Percentiles rank a stretch among this genome's conserved stretches.
phyloP scores from a whole-genome alignment of 2,888 invertebrate species.

The Spicauda simplicius region DNA sequence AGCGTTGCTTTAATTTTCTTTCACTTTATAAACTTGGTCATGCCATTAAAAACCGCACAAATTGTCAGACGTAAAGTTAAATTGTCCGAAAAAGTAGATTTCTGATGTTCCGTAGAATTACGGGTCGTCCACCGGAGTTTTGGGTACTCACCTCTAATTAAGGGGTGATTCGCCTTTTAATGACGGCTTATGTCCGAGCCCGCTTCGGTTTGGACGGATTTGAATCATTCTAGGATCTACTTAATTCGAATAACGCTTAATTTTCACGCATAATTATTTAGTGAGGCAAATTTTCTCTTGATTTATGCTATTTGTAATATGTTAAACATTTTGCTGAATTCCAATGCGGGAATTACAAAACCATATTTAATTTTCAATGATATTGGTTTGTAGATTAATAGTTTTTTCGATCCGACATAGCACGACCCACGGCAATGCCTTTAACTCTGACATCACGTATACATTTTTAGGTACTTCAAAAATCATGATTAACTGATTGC shows the following conservation, averaged over 20 bases:
- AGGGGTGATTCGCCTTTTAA: constrained; percentile 28
- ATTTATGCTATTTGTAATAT: too few species aligned
- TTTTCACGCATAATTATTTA: background rate
- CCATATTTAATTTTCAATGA: too few species aligned
- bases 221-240: constrained; percentile 18
- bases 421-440: too few species aligned
- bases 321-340: too few species aligned
- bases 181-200: constrained; percentile 16
- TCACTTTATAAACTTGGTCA: background rate
- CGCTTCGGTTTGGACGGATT: constrained; percentile 15
- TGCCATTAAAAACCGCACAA: background rate
- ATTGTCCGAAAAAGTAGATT: constrained; percentile 18
- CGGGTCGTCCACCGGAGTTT: constrained; percentile 21
- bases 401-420: too few species aligned
- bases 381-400: too few species aligned
- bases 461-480: too few species aligned
- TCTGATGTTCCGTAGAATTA: constrained; percentile 16
- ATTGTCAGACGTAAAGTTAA: constrained; percentile 9
- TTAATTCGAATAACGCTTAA: constrained; percentile 18
- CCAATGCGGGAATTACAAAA: too few species aligned
- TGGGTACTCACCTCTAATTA: constrained; percentile 27
- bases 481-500: too few species aligned
- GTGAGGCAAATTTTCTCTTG: too few species aligned
- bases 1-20: background rate
- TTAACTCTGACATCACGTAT: too few species aligned